A percentile compares a stretch with the other conserved stretches of the same genome.
Conservation (phyloP, 2,113 vertebrate genomes). For the Zapus hudsonius region DNA sequence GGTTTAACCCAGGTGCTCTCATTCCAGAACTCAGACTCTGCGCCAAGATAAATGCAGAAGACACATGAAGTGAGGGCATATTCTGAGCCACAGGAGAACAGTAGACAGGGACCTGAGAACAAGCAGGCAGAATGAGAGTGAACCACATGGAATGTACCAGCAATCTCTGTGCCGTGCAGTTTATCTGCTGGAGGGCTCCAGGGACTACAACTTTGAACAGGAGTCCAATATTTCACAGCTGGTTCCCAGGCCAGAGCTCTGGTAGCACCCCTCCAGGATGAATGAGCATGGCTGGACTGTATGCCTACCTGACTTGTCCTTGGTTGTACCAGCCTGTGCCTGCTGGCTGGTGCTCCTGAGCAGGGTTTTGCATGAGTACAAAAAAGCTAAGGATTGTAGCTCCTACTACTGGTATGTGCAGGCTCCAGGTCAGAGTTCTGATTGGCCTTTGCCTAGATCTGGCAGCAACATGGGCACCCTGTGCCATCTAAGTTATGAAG, state of each 20-base stretch:
- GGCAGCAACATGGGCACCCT: neutral
- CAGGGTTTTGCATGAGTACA: neutral
- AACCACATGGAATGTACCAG: neutral
- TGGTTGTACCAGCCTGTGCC: neutral
- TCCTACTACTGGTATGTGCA: neutral
- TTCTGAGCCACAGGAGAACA: neutral
- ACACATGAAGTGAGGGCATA: neutral
- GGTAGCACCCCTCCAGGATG: too few relatives aligned
- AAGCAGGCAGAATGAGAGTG: neutral
- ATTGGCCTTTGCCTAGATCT: neutral
- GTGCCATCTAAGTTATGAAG: neutral
- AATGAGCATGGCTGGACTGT: neutral
- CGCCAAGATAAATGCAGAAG: neutral
- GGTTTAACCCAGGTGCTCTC: neutral
- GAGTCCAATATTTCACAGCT: neutral
- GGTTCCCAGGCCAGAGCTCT: neutral
- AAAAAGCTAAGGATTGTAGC: neutral
- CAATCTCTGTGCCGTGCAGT: neutral
- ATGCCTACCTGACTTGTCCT: neutral
- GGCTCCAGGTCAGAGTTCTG: neutral
- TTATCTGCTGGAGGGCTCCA: neutral
- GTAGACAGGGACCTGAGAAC: neutral
- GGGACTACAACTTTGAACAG: neutral
- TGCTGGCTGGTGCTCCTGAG: neutral
- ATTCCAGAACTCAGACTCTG: neutral